Conservation (phyloP, 2,888 invertebrate genomes). For the Acleris laterana region DNA sequence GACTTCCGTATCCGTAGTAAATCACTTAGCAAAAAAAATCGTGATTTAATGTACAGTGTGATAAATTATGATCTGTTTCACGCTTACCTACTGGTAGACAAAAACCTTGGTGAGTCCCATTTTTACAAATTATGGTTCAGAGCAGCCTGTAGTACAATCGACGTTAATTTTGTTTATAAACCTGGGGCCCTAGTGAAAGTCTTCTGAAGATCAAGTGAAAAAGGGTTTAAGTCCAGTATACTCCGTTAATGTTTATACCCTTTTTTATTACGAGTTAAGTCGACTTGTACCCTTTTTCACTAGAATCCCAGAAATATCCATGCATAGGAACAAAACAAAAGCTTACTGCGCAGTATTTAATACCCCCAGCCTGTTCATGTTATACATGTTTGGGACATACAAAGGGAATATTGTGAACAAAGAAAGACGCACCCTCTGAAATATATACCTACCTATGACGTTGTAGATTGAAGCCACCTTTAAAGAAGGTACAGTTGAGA, state of each 20-base stretch:
- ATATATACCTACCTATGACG: too few species aligned
- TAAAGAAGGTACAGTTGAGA: too few species aligned
- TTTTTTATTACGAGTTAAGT: too few species aligned
- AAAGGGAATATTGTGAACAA: background rate
- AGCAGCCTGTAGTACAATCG: background rate
- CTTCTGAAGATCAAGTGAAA: too few species aligned
- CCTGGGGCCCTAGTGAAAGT: too few species aligned
- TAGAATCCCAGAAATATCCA: too few species aligned
- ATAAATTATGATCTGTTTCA: slow-evolving; percentile 63
- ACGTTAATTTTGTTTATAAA: background rate
- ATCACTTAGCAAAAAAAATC: slow-evolving; percentile 1
- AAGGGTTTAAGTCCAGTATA: too few species aligned
- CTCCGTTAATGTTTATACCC: too few species aligned
- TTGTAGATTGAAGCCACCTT: too few species aligned
- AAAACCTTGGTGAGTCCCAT: slow-evolving; percentile 78
- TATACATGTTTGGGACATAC: slow-evolving; percentile 6
- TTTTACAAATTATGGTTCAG: slow-evolving; percentile 15
- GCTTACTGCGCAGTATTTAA: slow-evolving; percentile 20
- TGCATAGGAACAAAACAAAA: background rate
- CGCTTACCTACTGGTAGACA: slow-evolving; percentile 73
- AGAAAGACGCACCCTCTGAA: background rate
- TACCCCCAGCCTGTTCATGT: background rate
- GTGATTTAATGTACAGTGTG: slow-evolving; percentile 43
- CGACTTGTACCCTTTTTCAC: too few species aligned
- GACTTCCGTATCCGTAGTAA: slow-evolving; percentile 35